Evolutionary conservation across 2,113 vertebrate genomes (phyloP), one percentile per base, ranked within the genome.

Genomic region (Herpailurus yagouaroundi): DNA sequence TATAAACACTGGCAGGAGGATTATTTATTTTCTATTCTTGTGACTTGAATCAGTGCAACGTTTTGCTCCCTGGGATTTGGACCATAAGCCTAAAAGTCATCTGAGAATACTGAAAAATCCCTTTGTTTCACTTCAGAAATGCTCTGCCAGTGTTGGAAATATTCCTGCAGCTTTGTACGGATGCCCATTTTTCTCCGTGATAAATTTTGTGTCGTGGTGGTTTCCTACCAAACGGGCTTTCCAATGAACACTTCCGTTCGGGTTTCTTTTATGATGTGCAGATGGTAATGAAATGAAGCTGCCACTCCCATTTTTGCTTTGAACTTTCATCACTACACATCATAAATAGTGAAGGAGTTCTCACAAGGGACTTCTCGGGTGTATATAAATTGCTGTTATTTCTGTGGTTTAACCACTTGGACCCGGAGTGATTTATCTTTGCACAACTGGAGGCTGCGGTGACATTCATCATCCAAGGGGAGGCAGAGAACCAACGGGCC

Each of bases 331-430:
- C 92, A 84, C 57, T 74, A n/a, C 33, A 5, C 29, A 76, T 97
- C 91, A 95, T 95, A 96, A 98, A 94, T 55, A 96, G 71, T 21
- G 63, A 68, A 83, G 77, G 64, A 64, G 36, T n/a, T 64, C 82
- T 95, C 96, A n/a, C 77, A 36, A 91, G 94, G 97, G 97, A 89
- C 96, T 91, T 85, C 50, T 68, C 68, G 73, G 86, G 94, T 89
- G 15, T 86, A n/a, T 95, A 96, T 84, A 97, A 98, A 98, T 97
- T 93, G 92, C 82, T 97, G 82, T 94, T 97, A 93, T 96, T 98
- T 93, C 95, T 95, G 82, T 91, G 91, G 93, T 63, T 98, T 96
- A 87, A 97, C 94, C 94, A 95, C 85, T 97, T 86, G 45, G 89
- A 89, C 94, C 71, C 8, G 36, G 45, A 91, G 81, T 95, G 94